These are phyloP conservation scores for Helicoverpa armigera DNA, from an alignment of 1,140 invertebrate species.

Conservation along the genomic window DNA sequence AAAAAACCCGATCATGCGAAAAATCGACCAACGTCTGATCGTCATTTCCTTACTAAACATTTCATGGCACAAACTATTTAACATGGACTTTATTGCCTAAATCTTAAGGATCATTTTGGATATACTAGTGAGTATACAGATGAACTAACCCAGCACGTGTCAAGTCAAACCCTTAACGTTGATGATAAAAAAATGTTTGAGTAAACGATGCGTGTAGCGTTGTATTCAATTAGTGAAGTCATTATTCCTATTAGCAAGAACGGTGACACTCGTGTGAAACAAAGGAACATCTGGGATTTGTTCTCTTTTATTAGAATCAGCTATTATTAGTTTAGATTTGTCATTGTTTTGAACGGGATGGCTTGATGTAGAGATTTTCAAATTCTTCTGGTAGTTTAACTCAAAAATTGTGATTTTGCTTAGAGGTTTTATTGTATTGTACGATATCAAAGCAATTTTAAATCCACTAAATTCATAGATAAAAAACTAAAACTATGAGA, in stretches of 20 bases:
- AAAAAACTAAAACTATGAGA: too few species aligned
- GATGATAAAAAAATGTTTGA: constrained; percentile 38
- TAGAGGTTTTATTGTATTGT: too few species aligned
- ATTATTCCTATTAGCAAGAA: constrained; percentile 23
- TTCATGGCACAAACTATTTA: constrained; percentile 13
- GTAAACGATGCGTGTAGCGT: constrained; percentile 43
- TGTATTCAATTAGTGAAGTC: constrained; percentile 45
- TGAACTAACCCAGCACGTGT: constrained; percentile 43
- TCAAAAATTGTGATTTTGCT: too few species aligned
- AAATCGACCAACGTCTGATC: constrained; percentile 43
- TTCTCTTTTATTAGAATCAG: background rate
- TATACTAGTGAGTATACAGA: background rate
- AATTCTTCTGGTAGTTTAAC: too few species aligned
- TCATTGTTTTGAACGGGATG: too few species aligned
- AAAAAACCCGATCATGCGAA: constrained; percentile 47
- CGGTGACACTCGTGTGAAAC: constrained; percentile 15
- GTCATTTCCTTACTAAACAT: constrained; percentile 46
- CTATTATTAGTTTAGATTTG: too few species aligned
- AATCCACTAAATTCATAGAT: too few species aligned
- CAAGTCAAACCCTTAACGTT: constrained; percentile 36
- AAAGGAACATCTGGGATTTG: constrained; percentile 14
- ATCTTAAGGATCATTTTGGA: constrained; percentile 16
- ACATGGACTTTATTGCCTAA: constrained; percentile 1
- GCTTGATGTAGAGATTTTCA: too few species aligned
- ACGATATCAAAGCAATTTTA: too few species aligned